Evolutionary conservation across 2,797 vertebrate genomes (phyloP), one percentile per base, ranked within the genome.

Genomic region (Rhynchotus rufescens): DNA sequence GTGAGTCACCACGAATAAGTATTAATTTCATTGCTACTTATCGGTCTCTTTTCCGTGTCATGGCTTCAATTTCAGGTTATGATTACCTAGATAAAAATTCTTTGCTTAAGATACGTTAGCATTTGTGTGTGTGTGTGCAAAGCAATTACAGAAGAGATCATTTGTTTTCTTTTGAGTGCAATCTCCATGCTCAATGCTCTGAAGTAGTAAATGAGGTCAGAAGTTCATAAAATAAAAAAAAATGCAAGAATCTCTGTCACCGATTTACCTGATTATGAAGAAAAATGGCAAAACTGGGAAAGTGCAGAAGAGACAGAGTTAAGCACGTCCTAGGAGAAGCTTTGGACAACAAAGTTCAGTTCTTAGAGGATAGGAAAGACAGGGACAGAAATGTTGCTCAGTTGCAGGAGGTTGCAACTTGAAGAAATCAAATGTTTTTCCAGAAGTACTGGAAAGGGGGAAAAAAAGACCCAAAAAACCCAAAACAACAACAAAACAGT

Each of bases 11-110:
- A 84, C 87, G 82, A 95, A 79, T 79, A 92, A 92, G 79, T 89
- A 61, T 80, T 86, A 91, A 96, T 95, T 92, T 87, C 23, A 89
- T 95, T 94, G 72, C 76, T 88, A 88, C 90, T 93, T 96, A 95
- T 95, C 92, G 77, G 60, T 79, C 76, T 91, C 62, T 91, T 92
- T 90, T 92, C 84, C 9, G 2, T 90, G 91, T 87, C 92, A 85
- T 19, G 67, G 91, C 79, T 95, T 92, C 91, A 95, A 68, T 92
- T 95, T 95, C 82, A 81, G 86, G 86, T 87, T 93, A 81, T 64
- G 87, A 93, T 95, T 68, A 91, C 77, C 71, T 54, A 90, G 90
- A 93, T 95, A 86, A 92, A 93, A 94, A 90, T 66, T 66, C 65
- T 92, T 81, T 64, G 78, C 73, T 83, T 85, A 87, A 88, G 77